phyloP scores from a whole-genome alignment of 2,113 vertebrate genomes.

The Ivindomyrus marchei region DNA sequence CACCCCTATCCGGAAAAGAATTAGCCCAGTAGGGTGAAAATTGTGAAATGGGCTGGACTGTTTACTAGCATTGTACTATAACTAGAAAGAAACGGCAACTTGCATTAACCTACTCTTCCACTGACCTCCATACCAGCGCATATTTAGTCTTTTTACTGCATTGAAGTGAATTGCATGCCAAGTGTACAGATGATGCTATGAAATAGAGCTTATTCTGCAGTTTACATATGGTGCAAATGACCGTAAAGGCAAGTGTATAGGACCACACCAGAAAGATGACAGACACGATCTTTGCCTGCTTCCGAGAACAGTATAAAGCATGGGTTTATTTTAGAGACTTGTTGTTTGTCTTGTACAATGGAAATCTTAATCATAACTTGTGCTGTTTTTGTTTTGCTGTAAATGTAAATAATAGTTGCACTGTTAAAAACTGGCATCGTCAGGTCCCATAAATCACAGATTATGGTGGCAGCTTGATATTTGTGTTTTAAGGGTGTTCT shows the following conservation, averaged over 20 bases:
- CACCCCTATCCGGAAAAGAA: neutral
- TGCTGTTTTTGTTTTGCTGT: conserved; percentile 5
- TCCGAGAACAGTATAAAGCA: neutral
- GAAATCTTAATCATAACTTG: neutral
- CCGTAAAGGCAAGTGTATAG: conserved; percentile 40
- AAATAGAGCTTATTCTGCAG: conserved; percentile 53
- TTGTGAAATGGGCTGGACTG: neutral
- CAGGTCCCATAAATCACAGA: neutral
- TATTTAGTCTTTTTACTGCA: conserved; percentile 49
- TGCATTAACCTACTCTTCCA: conserved; percentile 46
- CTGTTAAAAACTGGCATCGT: neutral
- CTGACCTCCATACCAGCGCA: conserved; percentile 53
- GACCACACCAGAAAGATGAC: neutral
- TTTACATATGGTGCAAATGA: conserved; percentile 35
- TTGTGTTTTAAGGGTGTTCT: neutral
- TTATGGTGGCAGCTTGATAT: conserved; percentile 3
- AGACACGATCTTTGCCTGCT: conserved; percentile 20
- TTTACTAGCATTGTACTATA: neutral
- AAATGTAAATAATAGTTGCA: neutral
- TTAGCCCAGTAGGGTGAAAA: neutral
- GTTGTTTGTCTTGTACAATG: neutral
- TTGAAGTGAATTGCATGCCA: conserved; percentile 47
- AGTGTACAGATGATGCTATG: conserved; percentile 41
- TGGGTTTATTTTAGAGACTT: neutral
- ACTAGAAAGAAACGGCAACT: neutral